Percentiles rank a stretch among this genome's conserved stretches.
Evolutionary conservation across 2,797 vertebrate species (phyloP).

Genomic region (Lycodopsis pacificus): DNA sequence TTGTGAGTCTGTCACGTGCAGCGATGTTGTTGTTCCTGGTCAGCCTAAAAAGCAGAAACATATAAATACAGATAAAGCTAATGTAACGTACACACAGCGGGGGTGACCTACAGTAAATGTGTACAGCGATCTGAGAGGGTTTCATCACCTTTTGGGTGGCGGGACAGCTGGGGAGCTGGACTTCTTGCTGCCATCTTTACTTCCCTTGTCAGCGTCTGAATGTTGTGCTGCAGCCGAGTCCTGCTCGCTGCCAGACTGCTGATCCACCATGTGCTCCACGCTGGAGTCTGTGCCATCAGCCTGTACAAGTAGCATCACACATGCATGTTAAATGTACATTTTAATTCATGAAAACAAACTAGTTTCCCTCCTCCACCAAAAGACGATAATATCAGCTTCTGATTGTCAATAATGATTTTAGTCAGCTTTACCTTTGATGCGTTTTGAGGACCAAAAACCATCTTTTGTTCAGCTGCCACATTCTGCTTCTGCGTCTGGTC

Average conservation of each 20-base stretch:
- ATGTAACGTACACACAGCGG: not conserved
- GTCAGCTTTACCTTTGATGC: conserved; percentile 56
- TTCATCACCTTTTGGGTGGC: conserved; percentile 64
- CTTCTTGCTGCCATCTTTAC: rapidly evolving
- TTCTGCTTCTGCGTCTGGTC: conserved; percentile 18
- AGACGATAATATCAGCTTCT: rapidly evolving
- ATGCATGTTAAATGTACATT: not conserved
- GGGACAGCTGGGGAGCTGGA: not conserved
- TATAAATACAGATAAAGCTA: not conserved
- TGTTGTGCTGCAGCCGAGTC: not conserved
- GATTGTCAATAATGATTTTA: not conserved
- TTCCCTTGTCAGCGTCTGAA: conserved; percentile 6
- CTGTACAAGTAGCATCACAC: too few relatives aligned
- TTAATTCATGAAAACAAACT: not conserved
- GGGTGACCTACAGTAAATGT: not conserved
- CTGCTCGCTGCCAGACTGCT: conserved; percentile 39
- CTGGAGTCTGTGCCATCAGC: conserved; percentile 43
- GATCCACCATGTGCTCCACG: conserved; percentile 46
- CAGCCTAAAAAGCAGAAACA: conserved; percentile 52
- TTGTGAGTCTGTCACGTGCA: conserved; percentile 71
- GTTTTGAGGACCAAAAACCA: conserved; percentile 44
- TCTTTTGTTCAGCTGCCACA: not conserved
- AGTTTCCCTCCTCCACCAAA: rapidly evolving
- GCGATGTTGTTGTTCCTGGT: conserved; percentile 56
- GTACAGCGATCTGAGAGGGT: not conserved